A percentile compares a stretch with the other conserved stretches of the same genome.
These are phyloP conservation scores for Nymphalis c-album DNA, from an alignment of 2,888 invertebrate genomes.

Conservation along the genomic window DNA sequence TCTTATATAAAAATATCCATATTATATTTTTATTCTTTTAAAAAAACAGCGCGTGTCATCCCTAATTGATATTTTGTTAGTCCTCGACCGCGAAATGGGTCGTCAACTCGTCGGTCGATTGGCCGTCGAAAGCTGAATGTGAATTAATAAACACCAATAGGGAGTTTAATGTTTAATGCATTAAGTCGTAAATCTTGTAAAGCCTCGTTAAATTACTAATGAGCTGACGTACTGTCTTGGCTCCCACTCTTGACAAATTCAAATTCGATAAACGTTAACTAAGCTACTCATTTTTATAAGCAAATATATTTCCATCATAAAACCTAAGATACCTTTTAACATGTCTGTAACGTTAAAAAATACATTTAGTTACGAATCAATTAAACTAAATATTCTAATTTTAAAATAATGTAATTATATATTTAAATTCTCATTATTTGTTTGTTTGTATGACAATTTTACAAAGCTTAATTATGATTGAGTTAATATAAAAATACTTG, in stretches of 20 bases:
- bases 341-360: too few relatives aligned
- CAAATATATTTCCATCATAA: too few relatives aligned
- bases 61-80: conserved; percentile 24
- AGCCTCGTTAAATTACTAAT: conserved; percentile 2
- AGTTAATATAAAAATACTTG: too few relatives aligned
- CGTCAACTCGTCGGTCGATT: conserved; percentile 34
- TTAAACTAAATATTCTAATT: too few relatives aligned
- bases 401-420: too few relatives aligned
- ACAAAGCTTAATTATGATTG: too few relatives aligned
- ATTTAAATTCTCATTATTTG: too few relatives aligned
- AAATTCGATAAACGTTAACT: not conserved
- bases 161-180: conserved; percentile 15
- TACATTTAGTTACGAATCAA: too few relatives aligned
- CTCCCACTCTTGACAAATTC: not conserved
- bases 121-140: conserved; percentile 26
- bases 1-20: too few relatives aligned
- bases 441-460: too few relatives aligned
- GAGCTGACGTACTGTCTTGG: not conserved
- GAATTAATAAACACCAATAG: conserved; percentile 33
- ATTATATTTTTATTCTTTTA: too few relatives aligned
- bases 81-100: conserved; percentile 30
- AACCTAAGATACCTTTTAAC: too few relatives aligned
- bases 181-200: conserved; percentile 11
- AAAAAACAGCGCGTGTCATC: conserved; percentile 1
- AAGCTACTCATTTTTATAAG: not conserved